Evolutionary conservation across 2,888 invertebrate genomes (phyloP).

Genomic region (Eilema sororculum): DNA sequence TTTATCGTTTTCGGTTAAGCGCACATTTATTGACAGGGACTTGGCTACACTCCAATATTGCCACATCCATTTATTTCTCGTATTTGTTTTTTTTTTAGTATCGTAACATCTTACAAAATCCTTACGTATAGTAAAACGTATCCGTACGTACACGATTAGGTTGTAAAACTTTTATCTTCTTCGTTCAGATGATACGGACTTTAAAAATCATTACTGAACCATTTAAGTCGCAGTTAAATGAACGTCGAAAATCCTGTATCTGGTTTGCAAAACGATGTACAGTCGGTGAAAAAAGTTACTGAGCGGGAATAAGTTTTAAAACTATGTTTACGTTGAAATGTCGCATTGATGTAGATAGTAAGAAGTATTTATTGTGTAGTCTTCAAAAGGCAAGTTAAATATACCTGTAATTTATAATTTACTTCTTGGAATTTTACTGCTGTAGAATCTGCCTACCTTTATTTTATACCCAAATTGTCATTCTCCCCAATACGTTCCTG

Average conservation of each 20-base stretch:
- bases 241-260: conserved; percentile 11
- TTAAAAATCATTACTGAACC: conserved; percentile 19
- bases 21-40: conserved; percentile 9
- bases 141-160: not conserved
- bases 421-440: no score
- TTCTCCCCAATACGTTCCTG: no score
- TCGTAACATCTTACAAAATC: conserved; percentile 9
- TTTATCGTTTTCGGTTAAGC: conserved; percentile 5
- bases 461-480: no score
- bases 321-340: no score
- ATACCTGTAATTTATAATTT: no score
- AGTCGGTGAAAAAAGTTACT: not conserved
- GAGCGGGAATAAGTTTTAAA: not conserved
- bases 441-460: no score
- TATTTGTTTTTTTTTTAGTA: conserved; percentile 10
- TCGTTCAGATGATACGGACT: not conserved
- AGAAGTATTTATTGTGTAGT: no score
- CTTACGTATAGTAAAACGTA: not conserved
- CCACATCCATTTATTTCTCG: not conserved
- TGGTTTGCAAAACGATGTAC: conserved; percentile 11
- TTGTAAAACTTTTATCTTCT: conserved; percentile 10
- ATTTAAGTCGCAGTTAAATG: conserved; percentile 20
- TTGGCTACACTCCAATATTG: conserved; percentile 11
- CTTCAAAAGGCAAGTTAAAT: no score
- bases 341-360: no score